Evolutionary conservation across 2,888 invertebrate species (phyloP).

Genomic region (Himalopsyche anomala): DNA sequence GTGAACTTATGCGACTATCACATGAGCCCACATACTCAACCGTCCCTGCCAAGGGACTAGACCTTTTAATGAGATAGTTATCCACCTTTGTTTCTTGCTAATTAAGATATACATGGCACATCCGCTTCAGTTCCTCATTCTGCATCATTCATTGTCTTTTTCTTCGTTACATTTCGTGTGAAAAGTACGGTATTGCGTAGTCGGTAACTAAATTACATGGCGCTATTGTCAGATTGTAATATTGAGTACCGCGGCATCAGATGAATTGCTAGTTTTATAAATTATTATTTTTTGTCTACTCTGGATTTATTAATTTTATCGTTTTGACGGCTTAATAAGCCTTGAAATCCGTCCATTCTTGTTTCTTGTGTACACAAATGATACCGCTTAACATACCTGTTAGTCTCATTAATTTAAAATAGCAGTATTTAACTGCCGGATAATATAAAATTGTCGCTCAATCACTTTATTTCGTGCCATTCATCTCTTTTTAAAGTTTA

Average conservation of each 20-base stretch:
- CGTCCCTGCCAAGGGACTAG: background rate
- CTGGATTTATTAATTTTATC: too few relatives aligned
- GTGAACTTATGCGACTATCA: background rate
- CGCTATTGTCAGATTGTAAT: constrained; percentile 3
- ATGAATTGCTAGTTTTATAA: background rate
- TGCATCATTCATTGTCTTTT: constrained; percentile 43
- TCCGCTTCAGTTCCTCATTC: constrained; percentile 48
- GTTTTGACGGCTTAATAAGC: too few relatives aligned
- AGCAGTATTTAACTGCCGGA: too few relatives aligned
- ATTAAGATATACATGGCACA: constrained; percentile 52
- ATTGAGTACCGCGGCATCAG: background rate
- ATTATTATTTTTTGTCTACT: background rate
- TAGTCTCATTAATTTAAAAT: too few relatives aligned
- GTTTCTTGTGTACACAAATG: too few relatives aligned
- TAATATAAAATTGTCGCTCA: too few relatives aligned
- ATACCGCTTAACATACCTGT: too few relatives aligned
- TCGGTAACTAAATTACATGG: background rate
- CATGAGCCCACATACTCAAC: background rate
- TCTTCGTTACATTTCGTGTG: constrained; percentile 49
- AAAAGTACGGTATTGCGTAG: constrained; percentile 44
- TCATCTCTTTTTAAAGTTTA: too few relatives aligned
- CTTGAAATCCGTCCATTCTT: too few relatives aligned
- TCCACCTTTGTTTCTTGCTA: constrained; percentile 51
- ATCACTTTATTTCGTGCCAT: too few relatives aligned
- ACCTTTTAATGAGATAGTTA: constrained; percentile 31